Percentiles rank a stretch among this genome's conserved stretches.
Conservation (phyloP, 2,888 invertebrate genomes). For the Campoplex nolae region DNA sequence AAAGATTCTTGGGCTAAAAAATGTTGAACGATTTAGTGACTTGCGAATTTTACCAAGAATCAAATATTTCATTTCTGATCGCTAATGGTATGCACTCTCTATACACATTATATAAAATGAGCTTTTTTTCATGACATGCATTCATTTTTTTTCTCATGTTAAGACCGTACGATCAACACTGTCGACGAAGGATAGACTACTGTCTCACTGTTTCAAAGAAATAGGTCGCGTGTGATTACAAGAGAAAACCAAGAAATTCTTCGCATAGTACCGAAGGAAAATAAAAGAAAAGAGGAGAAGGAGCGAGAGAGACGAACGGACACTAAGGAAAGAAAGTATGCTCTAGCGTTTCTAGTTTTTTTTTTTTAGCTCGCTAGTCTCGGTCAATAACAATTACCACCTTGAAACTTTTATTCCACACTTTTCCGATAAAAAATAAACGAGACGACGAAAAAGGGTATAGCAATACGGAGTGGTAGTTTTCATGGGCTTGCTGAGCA, state of each 20-base stretch:
- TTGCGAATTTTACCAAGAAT: neutral
- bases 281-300: neutral
- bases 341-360: constrained; percentile 2
- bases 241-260: constrained; percentile 52
- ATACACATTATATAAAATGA: neutral
- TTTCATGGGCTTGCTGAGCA: constrained; percentile 17
- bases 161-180: constrained; percentile 20
- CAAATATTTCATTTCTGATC: neutral
- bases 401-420: constrained; percentile 51
- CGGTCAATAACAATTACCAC: constrained; percentile 60
- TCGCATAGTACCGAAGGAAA: constrained; percentile 17
- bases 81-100: neutral
- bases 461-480: constrained; percentile 5
- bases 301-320: constrained; percentile 18
- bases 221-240: constrained; percentile 67
- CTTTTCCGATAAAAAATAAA: constrained; percentile 34
- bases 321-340: neutral
- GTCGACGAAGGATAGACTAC: constrained; percentile 21
- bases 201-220: constrained; percentile 47
- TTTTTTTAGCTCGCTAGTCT: constrained; percentile 29
- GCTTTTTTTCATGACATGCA: constrained; percentile 4
- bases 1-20: neutral
- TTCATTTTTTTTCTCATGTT: neutral
- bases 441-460: neutral
- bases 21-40: neutral